Base-by-base conservation (phyloP, 2,888 invertebrate species). In the Lithosia quadra region DNA sequence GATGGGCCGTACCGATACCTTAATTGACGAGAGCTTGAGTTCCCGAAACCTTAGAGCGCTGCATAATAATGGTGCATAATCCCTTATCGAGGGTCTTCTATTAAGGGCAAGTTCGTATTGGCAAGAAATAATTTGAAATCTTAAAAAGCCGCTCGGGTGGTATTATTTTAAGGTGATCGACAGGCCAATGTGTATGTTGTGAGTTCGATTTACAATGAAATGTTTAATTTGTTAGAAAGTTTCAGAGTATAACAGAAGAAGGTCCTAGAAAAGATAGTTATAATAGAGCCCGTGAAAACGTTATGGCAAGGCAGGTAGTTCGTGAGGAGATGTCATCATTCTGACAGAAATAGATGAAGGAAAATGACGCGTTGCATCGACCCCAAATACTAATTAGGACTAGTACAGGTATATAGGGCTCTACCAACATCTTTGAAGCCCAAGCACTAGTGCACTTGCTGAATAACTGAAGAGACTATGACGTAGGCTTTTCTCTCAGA, bases 1-100 rank as follows among this genome's bases (percentile, higher is more conserved):
- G 94, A 94, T 94, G 91, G 88, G 91, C 82, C 84, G 79, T 76
- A 79, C 78, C 90, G 95, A 94, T 95, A 94, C 91, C 92, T 94
- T 95, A 94, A 95, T 95, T 94, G 94, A 94, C 92, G 93, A 94
- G 92, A 87, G 88, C 86, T 88, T 88, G 88, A 89, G 90, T 92
- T 91, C 90, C 94, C 92, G 92, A 94, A 94, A 94, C 94, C 93
- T 90, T 87, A 93, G 90, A 89, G 86, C 88, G 87, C 90, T 91
- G 94, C 90, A 93, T 94, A 94, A 94, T 94, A 93, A 92, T 92
- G 92, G 89, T 83, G 91, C 87, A 93, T 93, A 93, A 92, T 92
- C 84, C 94, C 91, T 92, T 94, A 93, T 91, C 91, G 86, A 90
- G 88, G 85, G 75, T 77, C 73, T 68, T 70, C 67, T 65, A 73